Evolutionary conservation across 1,140 invertebrate species (phyloP), one percentile per base, ranked within the genome.

Genomic region (Calosoma granatense): DNA sequence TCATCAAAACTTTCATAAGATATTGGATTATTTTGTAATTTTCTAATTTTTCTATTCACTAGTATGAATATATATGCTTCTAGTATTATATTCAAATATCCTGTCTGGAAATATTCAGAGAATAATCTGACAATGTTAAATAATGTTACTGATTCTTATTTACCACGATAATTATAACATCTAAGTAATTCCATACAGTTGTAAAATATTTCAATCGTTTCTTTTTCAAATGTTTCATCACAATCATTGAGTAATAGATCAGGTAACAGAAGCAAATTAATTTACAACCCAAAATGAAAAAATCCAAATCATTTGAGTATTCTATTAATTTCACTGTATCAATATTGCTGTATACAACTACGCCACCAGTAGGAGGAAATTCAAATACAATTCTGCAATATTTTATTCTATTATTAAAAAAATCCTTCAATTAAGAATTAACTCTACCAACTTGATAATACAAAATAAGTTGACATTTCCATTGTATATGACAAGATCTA

Each of bases 361-460:
- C 73, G 11, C 83, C 83, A n/a, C 84, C 84, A 17, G 81, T 83
- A 2, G 83, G 75, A 6, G 83, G 82, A 61, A 85, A 77, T 69
- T 86, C 83, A 51, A 81, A 74, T 12, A 80, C 64, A 19, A 85
- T 63, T 61, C 82, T 84, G 60, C 53, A 65, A 65, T n/a, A n/a
- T n/a, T n/a, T n/a, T n/a, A n/a, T n/a, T n/a, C n/a, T n/a, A n/a
- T n/a, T n/a, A n/a, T n/a, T n/a, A n/a, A n/a, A n/a, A n/a, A n/a
- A n/a, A n/a, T n/a, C n/a, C n/a, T n/a, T n/a, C n/a, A n/a, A n/a
- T n/a, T n/a, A n/a, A n/a, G n/a, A n/a, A n/a, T n/a, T n/a, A n/a
- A n/a, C n/a, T n/a, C n/a, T n/a, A n/a, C n/a, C n/a, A n/a, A n/a
- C n/a, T n/a, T n/a, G n/a, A n/a, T n/a, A n/a, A n/a, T n/a, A n/a